Percentiles rank a stretch among this genome's conserved stretches.
Conservation (phyloP, 2,888 invertebrate genomes). For the Ecliptopera silaceata region DNA sequence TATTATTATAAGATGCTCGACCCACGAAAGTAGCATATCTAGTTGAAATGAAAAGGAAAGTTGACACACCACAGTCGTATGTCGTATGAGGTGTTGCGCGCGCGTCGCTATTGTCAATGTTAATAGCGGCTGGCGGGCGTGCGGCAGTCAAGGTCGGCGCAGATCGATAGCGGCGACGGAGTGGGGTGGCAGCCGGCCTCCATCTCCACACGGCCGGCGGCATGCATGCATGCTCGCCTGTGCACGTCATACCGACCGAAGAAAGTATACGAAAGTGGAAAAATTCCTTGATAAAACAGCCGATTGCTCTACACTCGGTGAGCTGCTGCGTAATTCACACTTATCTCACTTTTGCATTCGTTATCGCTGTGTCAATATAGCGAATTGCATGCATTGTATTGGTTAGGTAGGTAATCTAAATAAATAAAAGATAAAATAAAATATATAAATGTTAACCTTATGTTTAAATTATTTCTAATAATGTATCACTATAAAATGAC, state of each 20-base stretch:
- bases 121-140: conserved; percentile 66
- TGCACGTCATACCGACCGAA: conserved; percentile 57
- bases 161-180: conserved; percentile 62
- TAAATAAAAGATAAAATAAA: too few relatives aligned
- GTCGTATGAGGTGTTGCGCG: conserved; percentile 55
- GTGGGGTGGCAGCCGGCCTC: conserved; percentile 50
- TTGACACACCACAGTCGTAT: conserved; percentile 40
- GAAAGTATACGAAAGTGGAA: conserved; percentile 78
- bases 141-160: conserved; percentile 74
- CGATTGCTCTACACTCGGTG: conserved; percentile 48
- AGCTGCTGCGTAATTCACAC: conserved; percentile 44
- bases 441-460: neutral
- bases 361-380: conserved; percentile 4
- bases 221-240: conserved; percentile 52
- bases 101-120: conserved; percentile 72
- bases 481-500: conserved; percentile 19
- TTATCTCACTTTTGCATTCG: conserved; percentile 41
- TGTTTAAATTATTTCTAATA: neutral
- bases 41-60: conserved; percentile 57
- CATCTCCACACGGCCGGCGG: conserved; percentile 46
- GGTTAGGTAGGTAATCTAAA: neutral
- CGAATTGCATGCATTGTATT: conserved; percentile 1
- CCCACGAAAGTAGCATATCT: conserved; percentile 4
- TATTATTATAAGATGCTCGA: neutral
- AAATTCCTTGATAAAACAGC: conserved; percentile 65